These are phyloP conservation scores for Emydura subglobosa DNA, from an alignment of 2,113 vertebrate genomes.

Conservation along the genomic window DNA sequence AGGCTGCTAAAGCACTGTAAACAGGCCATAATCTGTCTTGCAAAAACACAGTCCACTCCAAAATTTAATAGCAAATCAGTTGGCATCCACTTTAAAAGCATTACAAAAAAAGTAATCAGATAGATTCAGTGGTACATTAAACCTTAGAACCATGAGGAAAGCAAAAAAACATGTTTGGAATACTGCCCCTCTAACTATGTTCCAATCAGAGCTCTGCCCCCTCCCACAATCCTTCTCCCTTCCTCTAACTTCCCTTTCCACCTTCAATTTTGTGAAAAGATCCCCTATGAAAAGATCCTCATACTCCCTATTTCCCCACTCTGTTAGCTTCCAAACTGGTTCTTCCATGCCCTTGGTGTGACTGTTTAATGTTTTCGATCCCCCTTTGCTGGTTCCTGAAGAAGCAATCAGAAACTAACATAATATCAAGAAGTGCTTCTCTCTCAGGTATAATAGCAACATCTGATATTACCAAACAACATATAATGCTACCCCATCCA, in stretches of 20 bases:
- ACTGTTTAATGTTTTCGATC: neutral
- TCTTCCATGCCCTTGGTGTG: neutral
- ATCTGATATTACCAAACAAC: accelerated
- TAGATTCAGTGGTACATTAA: neutral
- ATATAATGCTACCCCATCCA: neutral
- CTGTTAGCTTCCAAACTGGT: neutral
- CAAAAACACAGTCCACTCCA: neutral
- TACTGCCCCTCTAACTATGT: neutral
- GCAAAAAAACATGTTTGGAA: accelerated
- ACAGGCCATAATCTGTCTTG: neutral
- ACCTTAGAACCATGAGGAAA: neutral
- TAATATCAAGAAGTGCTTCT: neutral
- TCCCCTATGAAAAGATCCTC: neutral
- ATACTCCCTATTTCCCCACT: neutral
- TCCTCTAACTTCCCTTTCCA: neutral
- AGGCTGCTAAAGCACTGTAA: neutral
- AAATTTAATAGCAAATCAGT: neutral
- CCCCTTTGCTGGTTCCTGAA: neutral
- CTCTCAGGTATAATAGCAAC: neutral
- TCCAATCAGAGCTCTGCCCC: neutral
- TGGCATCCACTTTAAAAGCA: neutral
- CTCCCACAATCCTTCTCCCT: neutral
- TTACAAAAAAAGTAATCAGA: too few relatives aligned
- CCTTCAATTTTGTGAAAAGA: neutral
- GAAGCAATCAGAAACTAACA: neutral